Evolutionary conservation across 2,113 vertebrate genomes (phyloP).

Genomic region (Tenebrosternarchus preto): DNA sequence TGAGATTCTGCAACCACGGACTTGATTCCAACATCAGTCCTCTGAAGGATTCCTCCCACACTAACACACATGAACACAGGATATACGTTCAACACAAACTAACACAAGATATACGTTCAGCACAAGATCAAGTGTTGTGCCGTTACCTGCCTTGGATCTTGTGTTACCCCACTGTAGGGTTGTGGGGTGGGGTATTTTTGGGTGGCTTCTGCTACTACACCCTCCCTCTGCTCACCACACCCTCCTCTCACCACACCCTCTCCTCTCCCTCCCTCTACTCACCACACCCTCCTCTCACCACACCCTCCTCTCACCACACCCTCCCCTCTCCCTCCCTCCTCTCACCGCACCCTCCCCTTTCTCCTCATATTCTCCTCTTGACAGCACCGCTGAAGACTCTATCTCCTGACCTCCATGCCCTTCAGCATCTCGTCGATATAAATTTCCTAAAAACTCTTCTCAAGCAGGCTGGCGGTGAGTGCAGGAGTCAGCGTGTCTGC

Average conservation of each 20-base stretch:
- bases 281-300: not conserved
- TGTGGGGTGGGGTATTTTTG: too few relatives aligned
- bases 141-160: too few relatives aligned
- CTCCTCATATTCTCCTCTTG: too few relatives aligned
- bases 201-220: too few relatives aligned
- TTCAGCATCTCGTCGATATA: conserved; percentile 27
- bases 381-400: conserved; percentile 50
- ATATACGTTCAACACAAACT: conserved; percentile 25
- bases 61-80: not conserved
- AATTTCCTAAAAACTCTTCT: conserved; percentile 66
- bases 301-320: not conserved
- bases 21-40: conserved; percentile 59
- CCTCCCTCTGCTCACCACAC: too few relatives aligned
- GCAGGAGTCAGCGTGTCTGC: conserved; percentile 73
- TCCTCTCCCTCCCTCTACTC: too few relatives aligned
- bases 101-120: too few relatives aligned
- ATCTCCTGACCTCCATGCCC: conserved; percentile 50
- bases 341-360: too few relatives aligned
- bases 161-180: conserved; percentile 60
- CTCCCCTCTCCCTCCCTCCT: too few relatives aligned
- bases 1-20: conserved; percentile 52
- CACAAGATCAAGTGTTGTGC: too few relatives aligned
- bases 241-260: too few relatives aligned
- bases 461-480: conserved; percentile 69
- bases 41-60: too few relatives aligned